Base-by-base conservation (phyloP, 37 sponge, comb jelly and placozoan species). In the Cladorhizidae sp. region DNA sequence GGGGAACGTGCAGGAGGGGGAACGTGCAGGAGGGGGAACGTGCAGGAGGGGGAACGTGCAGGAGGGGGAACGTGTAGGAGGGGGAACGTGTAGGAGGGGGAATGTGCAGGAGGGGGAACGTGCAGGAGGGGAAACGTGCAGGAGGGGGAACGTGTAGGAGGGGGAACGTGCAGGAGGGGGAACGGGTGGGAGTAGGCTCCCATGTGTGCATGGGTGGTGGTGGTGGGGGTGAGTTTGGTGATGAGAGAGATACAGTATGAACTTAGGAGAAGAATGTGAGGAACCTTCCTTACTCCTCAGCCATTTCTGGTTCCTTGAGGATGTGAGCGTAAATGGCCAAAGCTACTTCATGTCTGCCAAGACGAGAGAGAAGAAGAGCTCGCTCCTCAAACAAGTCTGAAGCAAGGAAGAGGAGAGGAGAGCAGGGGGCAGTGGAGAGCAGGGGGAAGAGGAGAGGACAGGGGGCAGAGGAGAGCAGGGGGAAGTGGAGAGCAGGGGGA, bases 271-370 rank as follows among this genome's bases (percentile, higher is more conserved):
- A 59, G 15, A 28, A 59, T 5, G 6, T 8, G n/a, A 26, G 28
- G 61, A 20, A 54, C 12, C 12, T 23, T 0, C 58, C 93, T 88
- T 77, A 94, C 88, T 87, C 89, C 41, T 94, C 88, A 22, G 97
- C 97, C 83, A 88, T 40, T 39, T 84, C 33, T 21, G 77, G 85
- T 50, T 89, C 87, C 37, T 89, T 93, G 29, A 96, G 78, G 17
- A 93, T 79, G 54, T 91, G 91, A 57, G 91, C 94, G 52, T 96
- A 96, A 15, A 96, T 93, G 36, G 93, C 87, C 28, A 96, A 71
- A 12, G 97, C 97, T 7, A 81, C 80, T 51, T 96, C 97, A 59
- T 96, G 97, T 70, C 86, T 72, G 6, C 83, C 86, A 1, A 93
- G 83, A 29, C 89, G 65, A 31, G 93, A 85, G 57, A 96, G 64